Evolutionary conservation across 30 jellyfish, hydroid and myxozoan species (phyloP).

Genomic region (Chrysaora quinquecirrha): DNA sequence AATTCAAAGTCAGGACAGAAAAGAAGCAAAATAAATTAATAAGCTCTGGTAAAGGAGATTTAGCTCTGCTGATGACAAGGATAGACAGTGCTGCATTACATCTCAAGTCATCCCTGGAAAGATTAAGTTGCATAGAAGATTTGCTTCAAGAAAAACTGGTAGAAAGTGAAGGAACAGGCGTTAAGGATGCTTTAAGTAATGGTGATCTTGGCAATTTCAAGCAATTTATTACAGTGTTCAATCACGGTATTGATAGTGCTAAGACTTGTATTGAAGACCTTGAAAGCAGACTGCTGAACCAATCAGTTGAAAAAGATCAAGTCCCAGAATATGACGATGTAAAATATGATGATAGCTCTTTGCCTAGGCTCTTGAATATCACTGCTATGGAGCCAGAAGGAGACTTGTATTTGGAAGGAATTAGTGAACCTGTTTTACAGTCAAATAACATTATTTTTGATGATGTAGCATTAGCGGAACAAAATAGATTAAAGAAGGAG

Average conservation of each 20-base stretch:
- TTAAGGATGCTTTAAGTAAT: not conserved
- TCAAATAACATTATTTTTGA: not conserved
- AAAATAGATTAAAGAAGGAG: constrained; percentile 22
- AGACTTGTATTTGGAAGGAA: constrained; percentile 46
- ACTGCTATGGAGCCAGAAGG: constrained; percentile 29
- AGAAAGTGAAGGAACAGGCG: not conserved
- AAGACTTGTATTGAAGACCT: constrained; percentile 21
- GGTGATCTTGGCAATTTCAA: not conserved
- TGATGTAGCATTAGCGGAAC: not conserved
- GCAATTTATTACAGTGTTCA: not conserved
- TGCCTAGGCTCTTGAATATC: not conserved
- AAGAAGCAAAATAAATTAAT: not conserved
- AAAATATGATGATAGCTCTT: not conserved
- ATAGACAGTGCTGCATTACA: constrained; percentile 51
- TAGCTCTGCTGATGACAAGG: not conserved
- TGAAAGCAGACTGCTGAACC: not conserved
- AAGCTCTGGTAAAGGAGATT: not conserved
- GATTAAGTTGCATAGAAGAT: constrained; percentile 9
- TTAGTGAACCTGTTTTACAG: constrained; percentile 24
- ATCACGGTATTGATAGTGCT: constrained; percentile 30
- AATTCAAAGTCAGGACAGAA: constrained; percentile 7
- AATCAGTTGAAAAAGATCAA: not conserved
- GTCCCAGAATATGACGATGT: not conserved
- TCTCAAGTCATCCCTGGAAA: constrained; percentile 41
- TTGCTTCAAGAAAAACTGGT: not conserved